Conservation (phyloP, 2,113 vertebrate genomes). For the Glaucidium brasilianum region DNA sequence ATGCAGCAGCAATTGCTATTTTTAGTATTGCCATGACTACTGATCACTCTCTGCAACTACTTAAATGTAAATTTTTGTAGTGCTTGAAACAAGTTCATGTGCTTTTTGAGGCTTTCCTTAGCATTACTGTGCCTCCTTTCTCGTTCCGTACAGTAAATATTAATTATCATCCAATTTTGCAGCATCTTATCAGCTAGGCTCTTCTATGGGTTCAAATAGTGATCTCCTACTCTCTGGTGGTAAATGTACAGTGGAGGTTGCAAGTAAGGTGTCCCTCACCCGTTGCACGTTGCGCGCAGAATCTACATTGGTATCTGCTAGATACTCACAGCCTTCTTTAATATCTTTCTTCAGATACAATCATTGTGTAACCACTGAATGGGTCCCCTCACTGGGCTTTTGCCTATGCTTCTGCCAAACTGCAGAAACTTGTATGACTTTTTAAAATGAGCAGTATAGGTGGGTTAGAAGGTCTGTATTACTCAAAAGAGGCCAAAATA, state of each 20-base stretch:
- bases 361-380: not conserved
- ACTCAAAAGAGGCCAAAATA: not conserved
- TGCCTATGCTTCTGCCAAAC: not conserved
- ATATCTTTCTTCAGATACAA: not conserved
- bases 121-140: not conserved
- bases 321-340: not conserved
- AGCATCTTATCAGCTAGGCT: not conserved
- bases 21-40: constrained; percentile 1
- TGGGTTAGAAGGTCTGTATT: not conserved
- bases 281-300: not conserved
- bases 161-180: not conserved
- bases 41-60: not conserved
- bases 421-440: not conserved
- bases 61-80: not conserved
- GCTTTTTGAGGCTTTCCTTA: not conserved
- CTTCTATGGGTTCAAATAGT: not conserved
- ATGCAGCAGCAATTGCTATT: not conserved
- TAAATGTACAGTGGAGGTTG: not conserved
- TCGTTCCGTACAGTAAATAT: not conserved
- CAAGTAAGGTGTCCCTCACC: not conserved
- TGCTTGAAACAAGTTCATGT: not conserved
- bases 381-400: not conserved
- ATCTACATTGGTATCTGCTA: not conserved
- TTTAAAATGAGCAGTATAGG: not conserved
- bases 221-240: not conserved